phyloP scores from a whole-genome alignment of 1,140 invertebrate genomes.

The Aphelenchoides besseyi region DNA sequence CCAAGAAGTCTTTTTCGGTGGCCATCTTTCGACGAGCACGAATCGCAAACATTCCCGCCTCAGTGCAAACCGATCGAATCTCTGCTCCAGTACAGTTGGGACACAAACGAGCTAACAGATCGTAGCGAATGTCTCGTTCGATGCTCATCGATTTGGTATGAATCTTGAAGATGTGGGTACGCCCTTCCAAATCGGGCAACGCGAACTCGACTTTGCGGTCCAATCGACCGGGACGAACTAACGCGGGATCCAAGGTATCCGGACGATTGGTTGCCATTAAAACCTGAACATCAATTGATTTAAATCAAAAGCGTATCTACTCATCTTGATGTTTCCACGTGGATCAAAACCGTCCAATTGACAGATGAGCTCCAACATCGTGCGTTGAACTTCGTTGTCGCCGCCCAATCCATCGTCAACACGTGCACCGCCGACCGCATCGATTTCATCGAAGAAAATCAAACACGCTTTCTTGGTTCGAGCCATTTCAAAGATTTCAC shows the following conservation, averaged over 20 bases:
- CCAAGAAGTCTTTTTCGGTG: constrained; percentile 99
- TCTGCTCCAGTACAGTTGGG: constrained; percentile 82
- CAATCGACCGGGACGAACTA: constrained; percentile 86
- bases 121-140: constrained; percentile 95
- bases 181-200: constrained; percentile 94
- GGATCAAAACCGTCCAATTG: constrained; percentile 47
- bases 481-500: constrained; percentile 94
- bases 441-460: constrained; percentile 98
- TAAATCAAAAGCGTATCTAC: constrained; percentile 2
- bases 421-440: constrained; percentile 75
- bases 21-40: constrained; percentile 94
- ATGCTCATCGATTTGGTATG: constrained; percentile 98
- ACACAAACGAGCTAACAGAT: constrained; percentile 87
- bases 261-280: constrained; percentile 97
- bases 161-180: constrained; percentile 97
- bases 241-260: constrained; percentile 91
- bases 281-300: constrained; percentile 68
- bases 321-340: constrained; percentile 52
- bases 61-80: constrained; percentile 68
- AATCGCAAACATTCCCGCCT: constrained; percentile 99
- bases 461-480: constrained; percentile 98
- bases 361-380: constrained; percentile 45
- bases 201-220: constrained; percentile 98
- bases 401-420: constrained; percentile 24
- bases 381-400: constrained; percentile 39